Evolutionary conservation across 2,113 vertebrate species (phyloP), one percentile per base, ranked within the genome.

Genomic region (Cheirogaleus medius): DNA sequence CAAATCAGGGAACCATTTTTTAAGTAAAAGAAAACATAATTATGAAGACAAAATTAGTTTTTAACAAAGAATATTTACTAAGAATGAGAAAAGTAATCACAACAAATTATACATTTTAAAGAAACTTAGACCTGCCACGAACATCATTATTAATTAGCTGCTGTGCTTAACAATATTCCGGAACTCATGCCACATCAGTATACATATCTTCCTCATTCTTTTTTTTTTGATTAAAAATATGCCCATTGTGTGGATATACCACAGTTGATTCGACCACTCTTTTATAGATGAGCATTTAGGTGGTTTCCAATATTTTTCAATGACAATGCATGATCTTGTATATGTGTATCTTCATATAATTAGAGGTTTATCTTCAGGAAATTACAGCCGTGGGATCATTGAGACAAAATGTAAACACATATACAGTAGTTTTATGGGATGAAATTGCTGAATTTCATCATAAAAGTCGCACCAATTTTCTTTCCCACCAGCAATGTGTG

Each of bases 11-110:
- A 42, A 54, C 2, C 1, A 8, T 78, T 81, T 71, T 56, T 96
- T 82, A 63, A 74, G 68, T 49, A 58, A 88, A 87, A 91, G 25
- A 81, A 86, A 39, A 34, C 20, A 60, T 37, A 86, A 44, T 29
- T 76, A 34, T 74, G 56, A 93, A 91, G 64, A 69, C 18, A 77
- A 97, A 90, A 58, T 87, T 37, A 76, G 14, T 56, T 89, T 76
- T 32, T n/a, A 2, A 77, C 81, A 90, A 68, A 14, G 6, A 87
- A 66, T 66, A 34, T 39, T 58, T 90, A 63, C 44, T 71, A 66
- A 74, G 32, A 52, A 32, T 52, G 15, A 81, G 34, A 82, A 97
- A 97, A 49, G 27, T 64, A 88, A 85, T 68, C 32, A 77, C 32
- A 76, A 49, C 20, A 92, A 77, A 56, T 80, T 87, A 90, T 44